Evolutionary conservation across 2,797 vertebrate genomes (phyloP).

Genomic region (Falco columbarius): DNA sequence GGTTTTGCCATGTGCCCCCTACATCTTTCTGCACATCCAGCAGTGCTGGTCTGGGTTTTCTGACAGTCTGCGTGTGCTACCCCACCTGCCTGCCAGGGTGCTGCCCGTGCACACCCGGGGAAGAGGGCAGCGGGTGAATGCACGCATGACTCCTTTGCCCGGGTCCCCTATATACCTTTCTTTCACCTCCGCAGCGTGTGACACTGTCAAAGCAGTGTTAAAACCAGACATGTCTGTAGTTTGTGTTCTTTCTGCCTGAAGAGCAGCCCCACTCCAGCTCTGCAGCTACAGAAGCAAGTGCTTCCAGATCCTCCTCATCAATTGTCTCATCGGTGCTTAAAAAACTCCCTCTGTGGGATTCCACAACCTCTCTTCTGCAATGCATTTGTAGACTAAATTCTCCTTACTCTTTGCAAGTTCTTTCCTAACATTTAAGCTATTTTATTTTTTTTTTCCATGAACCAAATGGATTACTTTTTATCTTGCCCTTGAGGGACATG

Average conservation of each 20-base stretch:
- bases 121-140: background rate
- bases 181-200: background rate
- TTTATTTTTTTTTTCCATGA: background rate
- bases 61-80: background rate
- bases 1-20: background rate
- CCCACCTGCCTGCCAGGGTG: background rate
- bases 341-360: slow-evolving; percentile 21
- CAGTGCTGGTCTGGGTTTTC: background rate
- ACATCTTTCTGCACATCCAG: background rate
- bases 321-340: background rate
- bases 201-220: background rate
- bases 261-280: background rate
- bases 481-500: slow-evolving; percentile 35
- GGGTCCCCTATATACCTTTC: background rate
- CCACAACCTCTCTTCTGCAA: background rate
- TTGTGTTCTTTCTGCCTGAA: background rate
- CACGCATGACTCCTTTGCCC: background rate
- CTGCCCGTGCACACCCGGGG: background rate
- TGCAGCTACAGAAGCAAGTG: background rate
- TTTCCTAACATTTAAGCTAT: background rate
- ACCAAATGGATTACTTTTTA: slow-evolving; percentile 50
- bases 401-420: background rate
- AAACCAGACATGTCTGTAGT: background rate
- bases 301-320: background rate
- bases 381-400: slow-evolving; percentile 8